Evolutionary conservation across 2,113 vertebrate species (phyloP).

Genomic region (Daphoenositta chrysoptera): DNA sequence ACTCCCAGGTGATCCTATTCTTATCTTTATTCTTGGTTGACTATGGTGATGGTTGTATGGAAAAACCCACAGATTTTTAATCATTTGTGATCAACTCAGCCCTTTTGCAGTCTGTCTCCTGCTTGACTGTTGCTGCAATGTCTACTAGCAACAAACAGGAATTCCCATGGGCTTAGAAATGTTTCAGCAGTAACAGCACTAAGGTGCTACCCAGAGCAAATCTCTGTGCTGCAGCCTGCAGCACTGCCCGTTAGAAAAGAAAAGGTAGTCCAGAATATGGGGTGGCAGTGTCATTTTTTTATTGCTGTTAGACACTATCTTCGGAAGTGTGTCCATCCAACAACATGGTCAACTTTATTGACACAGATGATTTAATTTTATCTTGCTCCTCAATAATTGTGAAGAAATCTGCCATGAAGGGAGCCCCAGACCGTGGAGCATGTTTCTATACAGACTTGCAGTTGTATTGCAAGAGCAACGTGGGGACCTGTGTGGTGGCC

Average conservation of each 20-base stretch:
- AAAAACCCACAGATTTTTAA: background rate
- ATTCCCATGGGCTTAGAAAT: background rate
- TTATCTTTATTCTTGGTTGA: background rate
- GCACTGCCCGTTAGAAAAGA: background rate
- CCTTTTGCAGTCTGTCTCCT: background rate
- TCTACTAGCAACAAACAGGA: background rate
- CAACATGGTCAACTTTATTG: background rate
- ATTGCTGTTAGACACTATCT: rapidly evolving
- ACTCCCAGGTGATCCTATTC: background rate
- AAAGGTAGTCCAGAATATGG: background rate
- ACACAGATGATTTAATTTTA: background rate
- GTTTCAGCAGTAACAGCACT: background rate
- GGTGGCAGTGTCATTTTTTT: background rate
- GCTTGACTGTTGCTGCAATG: background rate
- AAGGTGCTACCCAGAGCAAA: background rate
- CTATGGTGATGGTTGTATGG: background rate
- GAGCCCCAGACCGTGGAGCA: background rate
- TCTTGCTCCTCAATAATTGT: slow-evolving; percentile 34
- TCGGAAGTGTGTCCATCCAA: background rate
- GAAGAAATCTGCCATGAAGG: background rate
- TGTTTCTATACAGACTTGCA: background rate
- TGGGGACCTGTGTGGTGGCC: too few relatives aligned
- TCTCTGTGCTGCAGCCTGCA: background rate
- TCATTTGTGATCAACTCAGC: background rate
- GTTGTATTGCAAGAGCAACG: background rate